Percentiles rank a stretch among this genome's conserved stretches.
Evolutionary conservation across 2,888 invertebrate genomes (phyloP).

Genomic region (Drosophila algonquin): DNA sequence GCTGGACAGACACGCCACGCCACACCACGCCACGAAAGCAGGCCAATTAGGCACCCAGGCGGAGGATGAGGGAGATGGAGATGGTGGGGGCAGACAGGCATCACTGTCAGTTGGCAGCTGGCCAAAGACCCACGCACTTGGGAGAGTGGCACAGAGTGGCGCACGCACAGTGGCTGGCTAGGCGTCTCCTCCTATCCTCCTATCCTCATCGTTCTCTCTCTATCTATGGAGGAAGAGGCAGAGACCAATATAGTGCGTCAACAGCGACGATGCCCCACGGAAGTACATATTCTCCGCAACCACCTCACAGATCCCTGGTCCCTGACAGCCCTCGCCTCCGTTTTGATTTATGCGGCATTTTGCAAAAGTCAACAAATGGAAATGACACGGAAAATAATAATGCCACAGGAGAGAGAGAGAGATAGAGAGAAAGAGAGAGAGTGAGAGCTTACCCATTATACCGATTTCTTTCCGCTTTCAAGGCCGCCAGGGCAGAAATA

Average conservation of each 20-base stretch:
- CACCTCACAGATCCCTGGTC: constrained; percentile 12
- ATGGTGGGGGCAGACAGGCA: background rate
- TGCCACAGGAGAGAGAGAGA: constrained; percentile 15
- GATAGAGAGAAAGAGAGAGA: background rate
- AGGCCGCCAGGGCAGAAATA: constrained; percentile 28
- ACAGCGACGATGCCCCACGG: constrained; percentile 56
- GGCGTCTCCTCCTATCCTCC: background rate
- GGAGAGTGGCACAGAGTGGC: constrained; percentile 32
- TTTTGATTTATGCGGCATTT: constrained; percentile 72
- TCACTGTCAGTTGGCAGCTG: constrained; percentile 51
- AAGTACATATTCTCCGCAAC: constrained; percentile 37
- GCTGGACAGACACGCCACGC: constrained; percentile 16
- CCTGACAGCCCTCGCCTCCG: constrained; percentile 38
- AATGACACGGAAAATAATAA: constrained; percentile 59
- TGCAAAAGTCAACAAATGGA: constrained; percentile 73
- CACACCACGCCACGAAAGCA: constrained; percentile 60
- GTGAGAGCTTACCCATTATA: constrained; percentile 8
- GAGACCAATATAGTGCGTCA: constrained; percentile 57
- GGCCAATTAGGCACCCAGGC: constrained; percentile 33
- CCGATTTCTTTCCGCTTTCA: constrained; percentile 28
- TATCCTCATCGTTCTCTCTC: background rate
- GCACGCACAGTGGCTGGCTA: constrained; percentile 53
- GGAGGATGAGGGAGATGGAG: background rate
- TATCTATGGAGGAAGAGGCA: background rate
- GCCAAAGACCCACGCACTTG: constrained; percentile 64